Base-by-base conservation (phyloP, 2,113 vertebrate genomes). In the Chauna torquata region DNA sequence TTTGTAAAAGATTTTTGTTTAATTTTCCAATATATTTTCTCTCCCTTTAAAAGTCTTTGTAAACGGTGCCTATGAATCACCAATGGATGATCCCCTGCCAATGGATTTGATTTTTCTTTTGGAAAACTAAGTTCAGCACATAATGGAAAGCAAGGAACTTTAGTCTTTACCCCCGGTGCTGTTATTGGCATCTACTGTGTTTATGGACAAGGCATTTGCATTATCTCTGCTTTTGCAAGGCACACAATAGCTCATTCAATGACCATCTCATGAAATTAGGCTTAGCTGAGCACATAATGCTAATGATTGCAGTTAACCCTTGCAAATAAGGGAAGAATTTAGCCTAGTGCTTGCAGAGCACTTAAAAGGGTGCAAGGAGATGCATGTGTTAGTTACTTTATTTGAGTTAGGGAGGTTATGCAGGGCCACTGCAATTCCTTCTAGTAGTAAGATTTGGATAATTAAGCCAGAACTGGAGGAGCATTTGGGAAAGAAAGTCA, bases 371-470 rank as follows among this genome's bases (percentile, higher is more conserved):
- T 6, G n/a, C 32, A 58, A 12, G 20, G 58, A 66, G 16, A 24
- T 89, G 24, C 28, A 5, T 9, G 12, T 16, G 8, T 36, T 16
- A 27, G 16, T 32, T 90, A 32, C 30, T 82, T 64, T 3, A 7
- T 70, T 40, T 40, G 64, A 57, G 24, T 65, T 88, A n/a, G 2
- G 27, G 38, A 65, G 34, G 3, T 45, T 79, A 4, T 34, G 23
- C 0, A 0, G 19, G 54, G 23, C 40, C 11, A 40, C 42, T 65
- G 3, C 40, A 38, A 22, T 49, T 59, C 11, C 24, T 77, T 62
- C 47, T 90, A 34, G 38, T 59, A 20, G 18, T 70, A 83, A 68
- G 55, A 24, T 40, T 42, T 84, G 69, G n/a, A 6, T 74, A 55
- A 66, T 81, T 82, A 58, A 68, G 16, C 24, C 54, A 65, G 40